Percentiles rank a stretch among this genome's conserved stretches.
Conservation (phyloP, 2,113 vertebrate genomes). For the Bubalus kerabau region DNA sequence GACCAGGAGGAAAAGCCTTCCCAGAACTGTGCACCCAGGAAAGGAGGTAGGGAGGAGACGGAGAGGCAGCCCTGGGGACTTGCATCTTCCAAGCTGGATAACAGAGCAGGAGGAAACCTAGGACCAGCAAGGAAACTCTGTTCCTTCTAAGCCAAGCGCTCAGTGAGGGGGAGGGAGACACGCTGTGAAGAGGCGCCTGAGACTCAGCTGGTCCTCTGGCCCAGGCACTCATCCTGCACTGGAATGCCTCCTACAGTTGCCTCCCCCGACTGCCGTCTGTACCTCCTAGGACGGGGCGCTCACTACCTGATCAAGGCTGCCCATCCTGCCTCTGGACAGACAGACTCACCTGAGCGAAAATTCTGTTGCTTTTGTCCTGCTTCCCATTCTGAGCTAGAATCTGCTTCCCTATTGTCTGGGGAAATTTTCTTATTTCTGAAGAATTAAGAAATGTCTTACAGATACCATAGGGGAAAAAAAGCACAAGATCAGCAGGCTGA, state of each 20-base stretch:
- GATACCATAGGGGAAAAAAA: not conserved
- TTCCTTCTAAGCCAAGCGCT: not conserved
- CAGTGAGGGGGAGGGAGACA: not conserved
- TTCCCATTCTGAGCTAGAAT: not conserved
- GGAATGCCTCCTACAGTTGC: not conserved
- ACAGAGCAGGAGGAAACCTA: not conserved
- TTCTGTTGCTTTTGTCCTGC: not conserved
- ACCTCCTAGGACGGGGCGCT: not conserved
- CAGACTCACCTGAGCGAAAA: not conserved
- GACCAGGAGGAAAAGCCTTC: not conserved
- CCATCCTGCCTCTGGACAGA: not conserved
- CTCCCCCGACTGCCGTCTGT: fast-evolving
- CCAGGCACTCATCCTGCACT: not conserved
- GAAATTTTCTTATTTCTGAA: not conserved
- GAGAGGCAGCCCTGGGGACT: not conserved
- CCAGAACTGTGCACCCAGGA: not conserved
- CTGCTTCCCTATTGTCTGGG: not conserved
- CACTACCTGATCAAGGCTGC: not conserved
- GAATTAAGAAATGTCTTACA: not conserved
- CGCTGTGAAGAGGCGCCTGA: not conserved
- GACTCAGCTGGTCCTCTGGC: not conserved
- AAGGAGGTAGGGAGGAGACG: not conserved
- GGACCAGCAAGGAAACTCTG: not conserved
- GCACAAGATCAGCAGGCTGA: not conserved
- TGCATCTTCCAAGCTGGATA: not conserved